A percentile compares a stretch with the other conserved stretches of the same genome.
Conservation (phyloP, 2,888 invertebrate species). For the Candidula unifasciata region DNA sequence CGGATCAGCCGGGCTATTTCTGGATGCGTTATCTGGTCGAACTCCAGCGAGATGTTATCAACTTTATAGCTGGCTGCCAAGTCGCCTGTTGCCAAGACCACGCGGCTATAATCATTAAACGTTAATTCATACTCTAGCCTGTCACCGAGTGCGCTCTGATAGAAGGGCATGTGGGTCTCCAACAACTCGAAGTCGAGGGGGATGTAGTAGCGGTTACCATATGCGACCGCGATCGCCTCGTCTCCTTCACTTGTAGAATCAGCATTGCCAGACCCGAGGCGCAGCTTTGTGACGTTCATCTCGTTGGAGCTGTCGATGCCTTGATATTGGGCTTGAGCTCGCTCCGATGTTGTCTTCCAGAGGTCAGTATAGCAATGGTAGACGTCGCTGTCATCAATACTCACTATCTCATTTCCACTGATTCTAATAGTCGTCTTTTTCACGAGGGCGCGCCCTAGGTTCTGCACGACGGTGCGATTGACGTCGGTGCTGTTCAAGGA, state of each 20-base stretch:
- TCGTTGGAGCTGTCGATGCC: background rate
- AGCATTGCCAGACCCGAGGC: background rate
- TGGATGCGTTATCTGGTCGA: background rate
- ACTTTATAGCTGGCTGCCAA: background rate
- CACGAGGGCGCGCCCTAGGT: background rate
- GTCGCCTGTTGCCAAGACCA: background rate
- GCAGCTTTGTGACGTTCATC: background rate
- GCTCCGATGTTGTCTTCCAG: background rate
- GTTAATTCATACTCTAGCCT: background rate
- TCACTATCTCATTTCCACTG: background rate
- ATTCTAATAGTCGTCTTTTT: background rate
- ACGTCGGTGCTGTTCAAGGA: slow-evolving; percentile 4
- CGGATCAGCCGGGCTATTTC: background rate
- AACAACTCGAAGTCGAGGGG: background rate
- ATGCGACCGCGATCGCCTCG: slow-evolving; percentile 19
- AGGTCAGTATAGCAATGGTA: background rate
- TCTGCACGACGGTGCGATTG: slow-evolving; percentile 16
- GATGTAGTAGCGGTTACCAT: background rate
- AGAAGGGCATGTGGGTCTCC: slow-evolving; percentile 2
- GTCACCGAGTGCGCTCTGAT: background rate
- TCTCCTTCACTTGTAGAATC: background rate
- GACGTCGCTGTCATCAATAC: slow-evolving; percentile 10
- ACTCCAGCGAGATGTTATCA: slow-evolving; percentile 26
- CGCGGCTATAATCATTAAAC: slow-evolving; percentile 34
- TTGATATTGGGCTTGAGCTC: background rate